phyloP scores from a whole-genome alignment of 30 jellyfish, hydroid and myxozoan species.

The Aurelia aurita region DNA sequence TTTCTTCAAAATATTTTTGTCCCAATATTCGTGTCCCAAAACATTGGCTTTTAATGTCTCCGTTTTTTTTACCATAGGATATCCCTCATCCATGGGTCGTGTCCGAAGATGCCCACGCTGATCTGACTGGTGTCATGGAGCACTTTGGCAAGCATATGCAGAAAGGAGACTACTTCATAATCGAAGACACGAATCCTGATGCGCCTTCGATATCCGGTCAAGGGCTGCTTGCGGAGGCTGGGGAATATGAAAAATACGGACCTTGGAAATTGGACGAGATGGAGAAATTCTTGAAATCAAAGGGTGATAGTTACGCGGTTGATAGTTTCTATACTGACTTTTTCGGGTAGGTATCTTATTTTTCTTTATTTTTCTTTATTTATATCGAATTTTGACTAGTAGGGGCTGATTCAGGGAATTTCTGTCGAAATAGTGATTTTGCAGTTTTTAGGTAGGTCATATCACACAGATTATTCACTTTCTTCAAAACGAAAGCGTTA shows the following conservation, averaged over 20 bases:
- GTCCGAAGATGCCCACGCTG: slow-evolving; percentile 87
- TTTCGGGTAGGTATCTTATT: neutral
- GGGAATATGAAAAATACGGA: slow-evolving; percentile 67
- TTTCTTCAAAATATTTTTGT: no score
- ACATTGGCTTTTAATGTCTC: no score
- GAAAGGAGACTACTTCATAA: slow-evolving; percentile 81
- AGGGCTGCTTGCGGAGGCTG: slow-evolving; percentile 61
- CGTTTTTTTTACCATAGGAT: no score
- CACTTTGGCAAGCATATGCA: slow-evolving; percentile 80
- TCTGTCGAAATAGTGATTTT: no score
- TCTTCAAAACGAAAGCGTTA: no score
- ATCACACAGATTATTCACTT: no score
- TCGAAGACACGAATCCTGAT: slow-evolving; percentile 87
- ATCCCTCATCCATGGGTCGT: slow-evolving; percentile 91
- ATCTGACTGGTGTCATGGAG: slow-evolving; percentile 75
- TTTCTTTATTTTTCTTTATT: neutral
- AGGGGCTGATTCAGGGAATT: no score
- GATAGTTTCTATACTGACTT: slow-evolving; percentile 83
- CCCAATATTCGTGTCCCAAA: no score
- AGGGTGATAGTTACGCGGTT: slow-evolving; percentile 47
- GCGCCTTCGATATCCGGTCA: slow-evolving; percentile 79
- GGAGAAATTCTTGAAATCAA: slow-evolving; percentile 41
- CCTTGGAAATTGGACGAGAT: slow-evolving; percentile 25
- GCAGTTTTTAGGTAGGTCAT: no score
- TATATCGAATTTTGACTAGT: no score